These are phyloP conservation scores for Spodoptera litura DNA, from an alignment of 1,140 invertebrate genomes.

Conservation along the genomic window DNA sequence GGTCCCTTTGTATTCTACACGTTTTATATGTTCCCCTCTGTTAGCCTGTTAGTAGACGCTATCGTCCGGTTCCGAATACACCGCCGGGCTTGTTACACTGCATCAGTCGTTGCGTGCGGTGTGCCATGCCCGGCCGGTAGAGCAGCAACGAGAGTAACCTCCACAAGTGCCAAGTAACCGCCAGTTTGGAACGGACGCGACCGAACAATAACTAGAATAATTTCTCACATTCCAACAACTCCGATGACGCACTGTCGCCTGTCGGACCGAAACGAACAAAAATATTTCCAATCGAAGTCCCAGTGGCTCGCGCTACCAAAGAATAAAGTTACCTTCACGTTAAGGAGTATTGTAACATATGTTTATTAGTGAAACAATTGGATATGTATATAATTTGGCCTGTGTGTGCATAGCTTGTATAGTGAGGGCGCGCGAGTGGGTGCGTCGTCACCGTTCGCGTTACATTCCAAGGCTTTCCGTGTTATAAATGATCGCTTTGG, in stretches of 20 bases:
- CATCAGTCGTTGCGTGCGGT: background rate
- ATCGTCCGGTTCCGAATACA: slow-evolving; percentile 34
- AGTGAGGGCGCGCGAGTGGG: slow-evolving; percentile 47
- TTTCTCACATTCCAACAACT: slow-evolving; percentile 72
- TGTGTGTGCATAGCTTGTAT: slow-evolving; percentile 69
- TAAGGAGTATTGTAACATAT: slow-evolving; percentile 82
- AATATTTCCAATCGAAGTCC: slow-evolving; percentile 55
- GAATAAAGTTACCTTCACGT: slow-evolving; percentile 83
- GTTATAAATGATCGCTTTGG: slow-evolving; percentile 64
- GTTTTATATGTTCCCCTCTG: slow-evolving; percentile 37
- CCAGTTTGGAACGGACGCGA: slow-evolving; percentile 53
- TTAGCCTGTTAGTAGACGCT: slow-evolving; percentile 32
- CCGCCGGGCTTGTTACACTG: slow-evolving; percentile 25
- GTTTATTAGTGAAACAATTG: slow-evolving; percentile 62
- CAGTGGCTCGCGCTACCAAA: slow-evolving; percentile 82
- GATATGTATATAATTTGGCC: slow-evolving; percentile 81
- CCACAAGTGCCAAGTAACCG: slow-evolving; percentile 77
- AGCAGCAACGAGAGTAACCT: slow-evolving; percentile 53
- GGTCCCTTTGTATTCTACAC: slow-evolving; percentile 48
- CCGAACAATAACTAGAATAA: slow-evolving; percentile 61
- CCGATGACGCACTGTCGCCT: slow-evolving; percentile 16
- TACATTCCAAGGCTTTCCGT: slow-evolving; percentile 77
- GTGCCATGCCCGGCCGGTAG: background rate
- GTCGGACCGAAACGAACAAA: slow-evolving; percentile 54
- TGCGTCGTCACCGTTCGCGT: slow-evolving; percentile 50